Conservation (phyloP, 2,797 vertebrate genomes). For the Notolepis coatsorum region DNA sequence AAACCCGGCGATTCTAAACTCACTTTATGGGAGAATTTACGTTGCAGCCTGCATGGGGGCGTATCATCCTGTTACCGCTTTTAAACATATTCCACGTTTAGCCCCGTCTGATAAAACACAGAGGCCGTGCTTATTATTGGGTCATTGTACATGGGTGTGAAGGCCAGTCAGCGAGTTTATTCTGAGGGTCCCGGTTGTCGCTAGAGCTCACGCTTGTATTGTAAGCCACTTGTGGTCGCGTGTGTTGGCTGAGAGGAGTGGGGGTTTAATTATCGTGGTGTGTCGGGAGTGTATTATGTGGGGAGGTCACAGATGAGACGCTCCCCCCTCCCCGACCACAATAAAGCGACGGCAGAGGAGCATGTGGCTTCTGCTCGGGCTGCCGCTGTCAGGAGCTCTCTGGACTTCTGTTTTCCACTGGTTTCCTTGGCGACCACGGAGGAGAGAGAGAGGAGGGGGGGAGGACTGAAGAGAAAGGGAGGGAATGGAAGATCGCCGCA, state of each 20-base stretch:
- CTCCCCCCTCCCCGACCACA: slow-evolving; percentile 57
- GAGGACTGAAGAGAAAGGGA: not conserved
- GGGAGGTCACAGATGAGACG: slow-evolving; percentile 57
- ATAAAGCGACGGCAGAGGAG: slow-evolving; percentile 37
- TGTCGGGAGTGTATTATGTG: slow-evolving; percentile 57
- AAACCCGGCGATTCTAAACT: too few relatives aligned
- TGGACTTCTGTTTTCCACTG: slow-evolving; percentile 38
- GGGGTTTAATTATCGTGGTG: slow-evolving; percentile 58
- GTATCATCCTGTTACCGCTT: too few relatives aligned
- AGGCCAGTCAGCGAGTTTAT: slow-evolving; percentile 25
- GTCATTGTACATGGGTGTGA: slow-evolving; percentile 11
- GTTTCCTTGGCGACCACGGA: slow-evolving; percentile 45
- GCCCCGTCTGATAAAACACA: too few relatives aligned
- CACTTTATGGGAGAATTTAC: too few relatives aligned
- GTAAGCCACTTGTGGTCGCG: slow-evolving; percentile 33
- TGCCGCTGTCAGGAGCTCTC: slow-evolving; percentile 14
- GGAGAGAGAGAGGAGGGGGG: slow-evolving; percentile 10
- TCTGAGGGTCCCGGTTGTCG: slow-evolving; percentile 50
- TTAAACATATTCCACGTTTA: too few relatives aligned
- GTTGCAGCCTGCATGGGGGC: too few relatives aligned
- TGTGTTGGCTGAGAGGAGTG: slow-evolving; percentile 32
- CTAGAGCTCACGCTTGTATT: slow-evolving; percentile 51
- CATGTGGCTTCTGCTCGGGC: slow-evolving; percentile 44
- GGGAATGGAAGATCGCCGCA: slow-evolving; percentile 30
- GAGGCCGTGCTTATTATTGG: slow-evolving; percentile 13